Conservation (phyloP, 2,113 vertebrate species). For the Salminus brasiliensis region DNA sequence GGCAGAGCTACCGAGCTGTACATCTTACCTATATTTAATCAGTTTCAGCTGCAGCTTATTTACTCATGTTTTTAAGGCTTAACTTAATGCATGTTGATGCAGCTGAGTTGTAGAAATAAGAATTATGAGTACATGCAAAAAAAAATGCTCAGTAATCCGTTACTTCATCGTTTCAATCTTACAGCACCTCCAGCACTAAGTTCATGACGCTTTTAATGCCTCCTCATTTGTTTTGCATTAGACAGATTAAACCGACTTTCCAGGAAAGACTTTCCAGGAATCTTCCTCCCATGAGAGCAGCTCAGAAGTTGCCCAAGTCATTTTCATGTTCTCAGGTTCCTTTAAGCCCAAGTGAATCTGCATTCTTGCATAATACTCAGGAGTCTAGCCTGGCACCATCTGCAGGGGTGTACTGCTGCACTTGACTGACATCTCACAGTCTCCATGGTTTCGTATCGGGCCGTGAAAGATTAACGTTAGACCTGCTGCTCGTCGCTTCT, state of each 20-base stretch:
- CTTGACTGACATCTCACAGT: background rate
- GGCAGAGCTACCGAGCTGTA: too few species aligned
- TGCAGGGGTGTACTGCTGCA: background rate
- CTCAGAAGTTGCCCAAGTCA: too few species aligned
- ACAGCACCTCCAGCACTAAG: too few species aligned
- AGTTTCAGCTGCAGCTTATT: too few species aligned
- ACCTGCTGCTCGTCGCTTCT: background rate
- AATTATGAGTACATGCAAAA: too few species aligned
- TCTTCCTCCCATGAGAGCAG: background rate
- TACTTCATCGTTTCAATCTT: too few species aligned
- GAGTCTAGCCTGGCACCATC: background rate
- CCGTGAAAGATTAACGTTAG: background rate
- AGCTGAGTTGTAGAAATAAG: too few species aligned
- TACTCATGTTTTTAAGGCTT: too few species aligned
- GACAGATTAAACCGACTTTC: background rate
- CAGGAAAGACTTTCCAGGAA: background rate
- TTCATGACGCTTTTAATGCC: too few species aligned
- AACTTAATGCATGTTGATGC: too few species aligned
- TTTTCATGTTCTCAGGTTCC: background rate
- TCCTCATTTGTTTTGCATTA: background rate
- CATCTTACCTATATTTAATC: too few species aligned
- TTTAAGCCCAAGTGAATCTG: background rate
- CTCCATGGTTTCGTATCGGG: background rate
- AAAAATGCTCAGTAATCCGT: too few species aligned
- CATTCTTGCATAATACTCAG: background rate